Evolutionary conservation across 2,797 vertebrate genomes (phyloP).

Genomic region (Glossophaga mutica): DNA sequence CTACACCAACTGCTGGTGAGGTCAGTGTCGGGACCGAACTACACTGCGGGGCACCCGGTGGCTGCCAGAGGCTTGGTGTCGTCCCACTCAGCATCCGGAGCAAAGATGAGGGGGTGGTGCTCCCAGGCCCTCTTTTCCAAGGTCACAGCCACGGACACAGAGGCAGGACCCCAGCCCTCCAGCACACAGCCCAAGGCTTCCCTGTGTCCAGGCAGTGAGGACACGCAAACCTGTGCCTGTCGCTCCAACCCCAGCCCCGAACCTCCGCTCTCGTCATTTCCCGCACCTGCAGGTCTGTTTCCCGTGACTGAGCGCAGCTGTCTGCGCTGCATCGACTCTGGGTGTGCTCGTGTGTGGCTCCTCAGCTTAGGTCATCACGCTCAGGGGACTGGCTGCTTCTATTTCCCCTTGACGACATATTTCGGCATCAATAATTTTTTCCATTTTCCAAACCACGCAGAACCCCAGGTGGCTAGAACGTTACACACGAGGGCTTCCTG

Average conservation of each 20-base stretch:
- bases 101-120: not conserved
- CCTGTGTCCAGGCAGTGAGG: not conserved
- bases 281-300: not conserved
- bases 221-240: not conserved
- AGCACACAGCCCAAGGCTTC: not conserved
- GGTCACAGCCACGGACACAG: not conserved
- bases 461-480: too few species aligned
- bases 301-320: accelerated
- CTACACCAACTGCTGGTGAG: not conserved
- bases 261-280: not conserved
- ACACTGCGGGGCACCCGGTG: not conserved
- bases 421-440: not conserved
- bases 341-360: not conserved
- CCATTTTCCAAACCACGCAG: not conserved
- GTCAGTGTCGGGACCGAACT: not conserved
- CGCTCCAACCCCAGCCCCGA: not conserved
- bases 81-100: not conserved
- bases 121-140: not conserved
- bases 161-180: not conserved
- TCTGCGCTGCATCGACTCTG: not conserved
- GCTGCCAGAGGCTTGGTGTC: not conserved
- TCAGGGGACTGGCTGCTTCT: accelerated
- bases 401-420: accelerated
- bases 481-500: not conserved
- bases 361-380: accelerated